Conservation (phyloP, 1,140 invertebrate genomes). For the Zaprionus capensis region DNA sequence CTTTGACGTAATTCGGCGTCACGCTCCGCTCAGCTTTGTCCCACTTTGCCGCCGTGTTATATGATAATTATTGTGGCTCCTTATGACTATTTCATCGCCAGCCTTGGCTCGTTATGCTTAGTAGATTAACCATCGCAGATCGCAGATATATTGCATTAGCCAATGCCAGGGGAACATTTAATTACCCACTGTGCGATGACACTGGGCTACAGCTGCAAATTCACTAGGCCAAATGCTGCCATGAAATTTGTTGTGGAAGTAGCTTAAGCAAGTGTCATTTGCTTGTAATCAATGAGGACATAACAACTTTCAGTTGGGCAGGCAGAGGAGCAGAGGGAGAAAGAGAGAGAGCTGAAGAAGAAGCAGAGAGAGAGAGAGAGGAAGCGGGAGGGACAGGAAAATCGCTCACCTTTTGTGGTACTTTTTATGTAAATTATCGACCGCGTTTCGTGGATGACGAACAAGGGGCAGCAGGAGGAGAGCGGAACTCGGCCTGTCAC, state of each 20-base stretch:
- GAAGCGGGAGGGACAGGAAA: background rate
- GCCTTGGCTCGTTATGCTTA: background rate
- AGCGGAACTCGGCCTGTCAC: conserved; percentile 47
- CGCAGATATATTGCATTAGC: conserved; percentile 25
- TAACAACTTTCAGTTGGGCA: conserved; percentile 7
- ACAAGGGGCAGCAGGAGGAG: conserved; percentile 6
- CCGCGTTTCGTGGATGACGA: conserved; percentile 52
- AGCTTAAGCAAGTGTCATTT: conserved; percentile 29
- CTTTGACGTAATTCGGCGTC: conserved; percentile 30
- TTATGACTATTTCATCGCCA: conserved; percentile 51
- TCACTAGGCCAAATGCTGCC: background rate
- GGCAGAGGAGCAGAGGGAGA: too few species aligned
- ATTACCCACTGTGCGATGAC: conserved; percentile 24
- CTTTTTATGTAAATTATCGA: conserved; percentile 80
- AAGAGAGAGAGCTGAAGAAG: too few species aligned
- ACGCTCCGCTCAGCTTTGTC: background rate
- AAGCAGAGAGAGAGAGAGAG: background rate
- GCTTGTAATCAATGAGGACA: conserved; percentile 15
- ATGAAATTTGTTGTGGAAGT: background rate
- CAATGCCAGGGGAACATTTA: conserved; percentile 21
- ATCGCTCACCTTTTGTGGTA: conserved; percentile 43
- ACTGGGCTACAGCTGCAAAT: background rate
- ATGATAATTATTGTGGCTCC: conserved; percentile 27
- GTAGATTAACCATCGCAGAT: conserved; percentile 28
- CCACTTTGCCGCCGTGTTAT: conserved; percentile 18